Base-by-base conservation (phyloP, 2,797 vertebrate genomes). In the Spondyliosoma cantharus region DNA sequence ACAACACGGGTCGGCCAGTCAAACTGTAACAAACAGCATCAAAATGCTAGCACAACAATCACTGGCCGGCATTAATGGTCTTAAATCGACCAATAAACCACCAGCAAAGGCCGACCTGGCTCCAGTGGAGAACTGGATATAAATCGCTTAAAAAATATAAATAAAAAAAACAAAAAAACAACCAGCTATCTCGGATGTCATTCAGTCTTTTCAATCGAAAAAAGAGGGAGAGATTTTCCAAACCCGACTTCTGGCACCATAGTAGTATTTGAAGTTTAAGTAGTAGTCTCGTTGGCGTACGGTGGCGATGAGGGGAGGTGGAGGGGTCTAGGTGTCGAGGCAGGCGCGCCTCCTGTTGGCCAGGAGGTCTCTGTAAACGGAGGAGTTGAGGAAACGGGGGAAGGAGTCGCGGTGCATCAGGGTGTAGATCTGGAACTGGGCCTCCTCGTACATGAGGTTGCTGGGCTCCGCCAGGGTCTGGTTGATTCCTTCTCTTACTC, bases 321-420 rank as follows among this genome's bases (percentile, higher is more conserved):
- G 73, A 65, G 81, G 87, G 81, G 78, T 90, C 93, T 98, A 98
- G 93, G 96, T 96, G 94, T 98, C 97, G 92, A 96, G 96, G 95
- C 96, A 96, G 92, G 96, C 94, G 89, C 95, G 95, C 91, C 95
- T 95, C 96, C 95, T 97, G 95, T 90, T 97, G 95, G 96, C 96
- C 91, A 98, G 94, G 90, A 99, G 96, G 93, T 97, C 96, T 93
- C 97, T 97, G 95, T 98, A 99, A 95, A 98, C 95, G 73, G 97
- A 95, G 91, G 98, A 99, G 96, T 98, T 99, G 96, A 99, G 97
- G 96, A 99, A 99, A 91, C 98, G 97, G 81, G 98, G 98, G 88
- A 96, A 99, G 94, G 98, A 99, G 96, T 99, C 98, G 90, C 98
- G 97, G 95, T 99, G 98, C 98, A 99, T 99, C 92, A 99, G 94